These are phyloP conservation scores for Megalopta genalis DNA, from an alignment of 1,140 invertebrate species.

Conservation along the genomic window DNA sequence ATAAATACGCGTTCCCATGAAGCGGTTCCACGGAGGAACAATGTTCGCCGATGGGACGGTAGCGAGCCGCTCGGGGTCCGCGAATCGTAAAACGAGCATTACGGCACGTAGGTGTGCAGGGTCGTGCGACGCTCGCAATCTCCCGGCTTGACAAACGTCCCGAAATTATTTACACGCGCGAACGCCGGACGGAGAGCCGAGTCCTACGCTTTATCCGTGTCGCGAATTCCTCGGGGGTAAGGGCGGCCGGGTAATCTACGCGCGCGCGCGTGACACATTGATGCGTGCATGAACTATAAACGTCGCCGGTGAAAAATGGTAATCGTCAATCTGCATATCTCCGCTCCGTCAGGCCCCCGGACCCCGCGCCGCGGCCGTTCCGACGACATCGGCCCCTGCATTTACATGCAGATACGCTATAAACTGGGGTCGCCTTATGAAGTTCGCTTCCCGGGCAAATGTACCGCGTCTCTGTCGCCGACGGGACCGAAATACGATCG, in stretches of 20 bases:
- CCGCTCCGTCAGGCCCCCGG: neutral
- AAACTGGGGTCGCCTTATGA: constrained; percentile 34
- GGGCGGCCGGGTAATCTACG: constrained; percentile 7
- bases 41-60: constrained; percentile 18
- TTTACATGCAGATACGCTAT: constrained; percentile 40
- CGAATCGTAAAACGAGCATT: constrained; percentile 17
- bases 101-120: constrained; percentile 4
- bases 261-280: constrained; percentile 32
- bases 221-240: constrained; percentile 12
- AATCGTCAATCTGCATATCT: constrained; percentile 44
- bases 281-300: constrained; percentile 46
- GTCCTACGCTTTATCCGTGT: neutral
- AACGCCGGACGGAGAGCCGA: neutral
- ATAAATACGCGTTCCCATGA: neutral
- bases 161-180: constrained; percentile 23
- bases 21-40: neutral
- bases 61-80: neutral
- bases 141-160: constrained; percentile 16
- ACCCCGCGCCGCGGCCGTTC: neutral
- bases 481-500: neutral
- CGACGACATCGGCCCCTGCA: constrained; percentile 23
- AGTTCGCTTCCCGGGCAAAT: neutral
- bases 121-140: constrained; percentile 9
- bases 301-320: constrained; percentile 46
- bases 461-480: neutral